These are phyloP conservation scores for Oreochromis grahami DNA, from an alignment of 2,797 vertebrate species.

Conservation along the genomic window DNA sequence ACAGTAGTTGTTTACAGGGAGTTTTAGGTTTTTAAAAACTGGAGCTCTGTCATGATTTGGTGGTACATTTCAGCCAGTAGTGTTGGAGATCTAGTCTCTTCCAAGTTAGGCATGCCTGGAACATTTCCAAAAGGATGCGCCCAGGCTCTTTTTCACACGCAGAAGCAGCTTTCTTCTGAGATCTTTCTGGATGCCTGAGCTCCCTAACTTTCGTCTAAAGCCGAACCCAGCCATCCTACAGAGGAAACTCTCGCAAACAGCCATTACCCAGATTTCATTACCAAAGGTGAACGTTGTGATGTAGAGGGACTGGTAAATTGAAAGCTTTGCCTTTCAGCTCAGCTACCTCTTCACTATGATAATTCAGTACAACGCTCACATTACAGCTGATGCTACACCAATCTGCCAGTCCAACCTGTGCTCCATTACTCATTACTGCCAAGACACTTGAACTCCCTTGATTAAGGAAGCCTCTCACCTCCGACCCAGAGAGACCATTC, in stretches of 20 bases:
- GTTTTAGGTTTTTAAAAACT: neutral
- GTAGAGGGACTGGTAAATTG: neutral
- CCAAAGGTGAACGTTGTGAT: neutral
- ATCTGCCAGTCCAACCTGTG: neutral
- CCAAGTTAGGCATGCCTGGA: neutral
- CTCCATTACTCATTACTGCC: neutral
- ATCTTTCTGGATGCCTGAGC: neutral
- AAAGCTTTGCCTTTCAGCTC: neutral
- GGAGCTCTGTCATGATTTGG: neutral
- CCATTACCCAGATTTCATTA: neutral
- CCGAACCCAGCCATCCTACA: neutral
- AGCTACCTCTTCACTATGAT: neutral
- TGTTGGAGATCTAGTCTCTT: neutral
- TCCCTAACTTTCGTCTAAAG: neutral
- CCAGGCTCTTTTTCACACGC: neutral
- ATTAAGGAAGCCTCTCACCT: neutral
- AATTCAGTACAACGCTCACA: neutral
- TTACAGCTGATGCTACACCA: neutral
- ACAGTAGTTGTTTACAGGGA: neutral
- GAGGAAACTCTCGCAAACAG: neutral
- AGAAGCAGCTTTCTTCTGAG: neutral
- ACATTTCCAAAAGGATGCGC: neutral
- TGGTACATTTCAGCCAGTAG: neutral
- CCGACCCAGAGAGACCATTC: neutral
- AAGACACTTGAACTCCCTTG: neutral